phyloP scores from a whole-genome alignment of 2,113 vertebrate genomes.

The Hoplias malabaricus region DNA sequence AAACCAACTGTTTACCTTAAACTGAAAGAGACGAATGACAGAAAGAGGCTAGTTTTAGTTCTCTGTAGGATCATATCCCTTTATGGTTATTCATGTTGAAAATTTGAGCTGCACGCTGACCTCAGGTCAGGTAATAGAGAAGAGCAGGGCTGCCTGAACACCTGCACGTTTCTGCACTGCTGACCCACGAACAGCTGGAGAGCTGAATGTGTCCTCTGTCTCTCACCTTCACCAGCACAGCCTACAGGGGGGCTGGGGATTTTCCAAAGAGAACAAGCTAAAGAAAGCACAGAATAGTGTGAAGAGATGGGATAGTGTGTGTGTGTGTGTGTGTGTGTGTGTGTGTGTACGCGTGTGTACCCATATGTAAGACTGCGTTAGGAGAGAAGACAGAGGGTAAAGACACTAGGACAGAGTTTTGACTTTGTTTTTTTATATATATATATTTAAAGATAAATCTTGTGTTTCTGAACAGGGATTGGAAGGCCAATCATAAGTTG shows the following conservation, averaged over 20 bases:
- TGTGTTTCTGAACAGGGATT: neutral
- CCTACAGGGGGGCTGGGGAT: slow-evolving; percentile 70
- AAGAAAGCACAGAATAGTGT: slow-evolving; percentile 28
- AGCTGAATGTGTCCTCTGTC: slow-evolving; percentile 67
- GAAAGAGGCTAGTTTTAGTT: too few relatives aligned
- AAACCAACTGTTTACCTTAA: too few relatives aligned
- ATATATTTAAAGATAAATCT: neutral
- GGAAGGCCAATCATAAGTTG: slow-evolving; percentile 24
- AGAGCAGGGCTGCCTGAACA: slow-evolving; percentile 29
- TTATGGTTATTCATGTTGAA: neutral
- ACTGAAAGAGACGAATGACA: too few relatives aligned
- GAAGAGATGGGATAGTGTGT: neutral
- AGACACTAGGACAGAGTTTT: slow-evolving; percentile 1
- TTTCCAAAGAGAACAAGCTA: slow-evolving; percentile 66
- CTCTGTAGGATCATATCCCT: neutral
- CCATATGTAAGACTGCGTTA: neutral
- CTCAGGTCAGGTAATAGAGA: slow-evolving; percentile 7
- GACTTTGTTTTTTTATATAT: too few relatives aligned
- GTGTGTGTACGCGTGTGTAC: neutral
- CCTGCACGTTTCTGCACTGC: slow-evolving; percentile 39
- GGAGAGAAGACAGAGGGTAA: neutral
- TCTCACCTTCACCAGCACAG: slow-evolving; percentile 73
- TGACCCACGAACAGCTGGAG: slow-evolving; percentile 68
- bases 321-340: slow-evolving; percentile 1
- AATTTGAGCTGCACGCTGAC: slow-evolving; percentile 18